Conservation (phyloP, 1,140 invertebrate species). For the Dreissena rostriformis region DNA sequence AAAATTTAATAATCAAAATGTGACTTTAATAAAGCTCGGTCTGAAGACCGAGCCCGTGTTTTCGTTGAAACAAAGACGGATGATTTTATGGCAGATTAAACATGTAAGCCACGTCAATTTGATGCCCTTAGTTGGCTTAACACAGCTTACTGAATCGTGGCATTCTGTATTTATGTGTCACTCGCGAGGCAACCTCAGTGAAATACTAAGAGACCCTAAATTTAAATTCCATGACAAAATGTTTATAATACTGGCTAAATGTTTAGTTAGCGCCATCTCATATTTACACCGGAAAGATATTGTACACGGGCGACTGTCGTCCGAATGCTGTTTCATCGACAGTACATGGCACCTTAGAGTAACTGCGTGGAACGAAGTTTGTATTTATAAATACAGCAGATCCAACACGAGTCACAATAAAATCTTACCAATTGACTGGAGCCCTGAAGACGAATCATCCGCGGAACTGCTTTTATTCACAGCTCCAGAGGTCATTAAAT, state of each 20-base stretch:
- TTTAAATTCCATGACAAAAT: conserved; percentile 66
- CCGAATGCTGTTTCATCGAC: conserved; percentile 71
- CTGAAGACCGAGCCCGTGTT: neutral
- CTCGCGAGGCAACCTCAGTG: conserved; percentile 62
- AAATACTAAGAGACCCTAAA: conserved; percentile 68
- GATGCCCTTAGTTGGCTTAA: conserved; percentile 72
- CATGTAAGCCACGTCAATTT: conserved; percentile 67
- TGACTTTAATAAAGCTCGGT: conserved; percentile 57
- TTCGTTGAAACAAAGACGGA: conserved; percentile 52
- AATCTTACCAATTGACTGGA: neutral
- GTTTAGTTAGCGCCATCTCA: conserved; percentile 68
- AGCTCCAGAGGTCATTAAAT: conserved; percentile 69
- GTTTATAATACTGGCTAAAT: conserved; percentile 65
- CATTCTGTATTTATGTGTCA: conserved; percentile 66
- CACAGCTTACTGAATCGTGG: conserved; percentile 55
- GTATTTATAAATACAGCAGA: conserved; percentile 29
- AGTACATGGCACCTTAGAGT: conserved; percentile 72
- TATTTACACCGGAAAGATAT: conserved; percentile 70
- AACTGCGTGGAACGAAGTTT: conserved; percentile 64
- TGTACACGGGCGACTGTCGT: conserved; percentile 70
- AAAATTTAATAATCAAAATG: conserved; percentile 58
- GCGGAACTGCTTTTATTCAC: conserved; percentile 60
- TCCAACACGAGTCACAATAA: neutral
- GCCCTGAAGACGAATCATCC: neutral
- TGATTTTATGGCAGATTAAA: conserved; percentile 71